phyloP scores from a whole-genome alignment of 2,113 vertebrate genomes.

The Pseudopodoces humilis region DNA sequence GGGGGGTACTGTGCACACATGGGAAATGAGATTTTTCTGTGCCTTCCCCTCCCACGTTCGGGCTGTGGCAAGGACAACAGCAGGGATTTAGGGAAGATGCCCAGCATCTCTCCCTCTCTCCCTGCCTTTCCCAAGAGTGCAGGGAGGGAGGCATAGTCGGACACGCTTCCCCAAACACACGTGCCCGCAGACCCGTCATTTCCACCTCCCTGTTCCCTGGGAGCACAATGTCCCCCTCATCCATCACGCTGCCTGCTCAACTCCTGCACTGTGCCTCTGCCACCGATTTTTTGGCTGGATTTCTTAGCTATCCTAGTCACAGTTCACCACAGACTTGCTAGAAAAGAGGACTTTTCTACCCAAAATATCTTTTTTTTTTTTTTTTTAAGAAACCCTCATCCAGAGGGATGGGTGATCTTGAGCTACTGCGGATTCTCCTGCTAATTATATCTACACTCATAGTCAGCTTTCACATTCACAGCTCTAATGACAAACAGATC shows the following conservation, averaged over 20 bases:
- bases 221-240: background rate
- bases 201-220: background rate
- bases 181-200: background rate
- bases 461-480: background rate
- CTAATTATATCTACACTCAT: background rate
- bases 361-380: background rate
- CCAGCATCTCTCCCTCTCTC: background rate
- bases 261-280: background rate
- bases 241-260: background rate
- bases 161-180: background rate
- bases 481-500: constrained; percentile 3
- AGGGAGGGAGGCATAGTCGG: background rate
- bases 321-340: background rate
- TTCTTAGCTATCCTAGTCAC: background rate
- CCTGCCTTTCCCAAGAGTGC: background rate
- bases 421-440: background rate
- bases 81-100: background rate
- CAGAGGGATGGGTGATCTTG: background rate
- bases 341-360: background rate
- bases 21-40: background rate
- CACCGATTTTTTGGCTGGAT: background rate
- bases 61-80: background rate
- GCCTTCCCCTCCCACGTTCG: background rate
- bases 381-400: background rate
- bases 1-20: background rate